Conservation (phyloP, 2,888 invertebrate species). For the Apamea anceps region DNA sequence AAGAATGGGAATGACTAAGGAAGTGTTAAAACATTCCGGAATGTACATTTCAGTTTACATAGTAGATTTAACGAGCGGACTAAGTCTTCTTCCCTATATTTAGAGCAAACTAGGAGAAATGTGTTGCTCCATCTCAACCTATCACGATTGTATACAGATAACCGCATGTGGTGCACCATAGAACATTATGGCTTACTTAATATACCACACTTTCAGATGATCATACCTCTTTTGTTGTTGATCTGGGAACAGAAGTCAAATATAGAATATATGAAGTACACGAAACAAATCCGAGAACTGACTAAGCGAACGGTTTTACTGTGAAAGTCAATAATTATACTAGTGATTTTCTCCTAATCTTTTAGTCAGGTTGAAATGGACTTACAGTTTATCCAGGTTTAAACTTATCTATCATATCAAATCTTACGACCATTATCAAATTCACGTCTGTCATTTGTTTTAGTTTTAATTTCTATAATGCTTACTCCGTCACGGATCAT, state of each 20-base stretch:
- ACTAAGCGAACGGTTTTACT: not conserved
- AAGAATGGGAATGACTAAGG: not conserved
- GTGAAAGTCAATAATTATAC: not conserved
- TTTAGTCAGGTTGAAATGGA: not conserved
- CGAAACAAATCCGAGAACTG: not conserved
- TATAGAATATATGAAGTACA: not conserved
- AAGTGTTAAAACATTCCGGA: not conserved
- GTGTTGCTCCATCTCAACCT: constrained; percentile 14
- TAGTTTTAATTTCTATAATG: constrained; percentile 2
- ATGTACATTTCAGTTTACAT: not conserved
- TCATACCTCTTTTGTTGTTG: not conserved
- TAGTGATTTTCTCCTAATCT: not conserved
- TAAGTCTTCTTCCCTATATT: constrained; percentile 19
- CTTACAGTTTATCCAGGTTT: not conserved
- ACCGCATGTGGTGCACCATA: constrained; percentile 39
- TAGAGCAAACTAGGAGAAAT: constrained; percentile 32
- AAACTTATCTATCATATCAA: not conserved
- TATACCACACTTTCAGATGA: constrained; percentile 10
- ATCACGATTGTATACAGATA: constrained; percentile 32
- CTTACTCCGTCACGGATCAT: constrained; percentile 15
- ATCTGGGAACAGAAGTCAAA: not conserved
- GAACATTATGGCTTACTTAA: constrained; percentile 27
- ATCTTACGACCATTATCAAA: not conserved
- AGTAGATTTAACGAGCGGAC: constrained; percentile 6
- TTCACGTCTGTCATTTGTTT: not conserved